phyloP scores from a whole-genome alignment of 2,113 vertebrate genomes.

The Pollachius pollachius region DNA sequence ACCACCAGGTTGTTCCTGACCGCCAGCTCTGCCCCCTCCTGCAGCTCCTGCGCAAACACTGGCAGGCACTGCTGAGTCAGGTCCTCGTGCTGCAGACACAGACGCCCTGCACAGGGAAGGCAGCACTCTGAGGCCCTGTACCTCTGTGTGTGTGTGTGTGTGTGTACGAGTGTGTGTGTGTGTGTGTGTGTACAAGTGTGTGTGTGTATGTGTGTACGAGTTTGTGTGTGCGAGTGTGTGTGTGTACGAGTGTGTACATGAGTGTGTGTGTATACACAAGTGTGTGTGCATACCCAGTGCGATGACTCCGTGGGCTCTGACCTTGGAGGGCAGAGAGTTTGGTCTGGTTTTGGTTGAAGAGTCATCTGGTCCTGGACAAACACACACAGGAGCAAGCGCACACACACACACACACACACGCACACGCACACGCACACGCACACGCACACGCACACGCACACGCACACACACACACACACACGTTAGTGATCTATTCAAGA shows the following conservation, averaged over 20 bases:
- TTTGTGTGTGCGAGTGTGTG: not conserved
- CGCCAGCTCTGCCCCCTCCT: slow-evolving; percentile 77
- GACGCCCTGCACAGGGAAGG: slow-evolving; percentile 76
- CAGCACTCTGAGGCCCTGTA: not conserved
- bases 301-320: slow-evolving; percentile 88
- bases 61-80: slow-evolving; percentile 84
- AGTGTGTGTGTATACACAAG: not conserved
- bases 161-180: not conserved
- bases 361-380: not conserved
- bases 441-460: no score
- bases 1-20: slow-evolving; percentile 87
- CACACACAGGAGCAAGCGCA: not conserved
- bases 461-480: no score
- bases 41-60: slow-evolving; percentile 85
- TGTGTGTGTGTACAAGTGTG: not conserved
- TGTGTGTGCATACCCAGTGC: slow-evolving; percentile 78
- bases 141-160: not conserved
- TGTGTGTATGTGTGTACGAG: no score
- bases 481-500: no score
- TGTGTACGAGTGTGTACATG: not conserved
- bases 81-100: slow-evolving; percentile 90
- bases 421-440: no score
- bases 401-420: no score
- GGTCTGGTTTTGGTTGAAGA: slow-evolving; percentile 79
- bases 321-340: slow-evolving; percentile 75